Evolutionary conservation across 2,797 vertebrate genomes (phyloP).

Genomic region (Notoglanidium macrostoma): DNA sequence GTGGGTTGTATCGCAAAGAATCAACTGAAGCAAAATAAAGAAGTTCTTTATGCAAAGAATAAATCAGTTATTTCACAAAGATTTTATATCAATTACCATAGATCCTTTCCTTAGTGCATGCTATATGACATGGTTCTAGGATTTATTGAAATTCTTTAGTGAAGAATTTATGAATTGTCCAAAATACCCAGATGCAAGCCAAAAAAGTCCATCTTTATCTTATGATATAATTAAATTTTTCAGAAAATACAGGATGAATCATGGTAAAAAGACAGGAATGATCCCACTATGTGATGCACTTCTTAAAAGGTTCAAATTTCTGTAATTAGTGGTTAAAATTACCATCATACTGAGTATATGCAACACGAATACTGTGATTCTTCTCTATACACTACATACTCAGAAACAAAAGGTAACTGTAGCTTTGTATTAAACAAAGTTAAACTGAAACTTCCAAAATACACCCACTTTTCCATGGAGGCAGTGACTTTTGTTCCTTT

Average conservation of each 20-base stretch:
- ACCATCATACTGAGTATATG: background rate
- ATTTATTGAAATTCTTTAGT: background rate
- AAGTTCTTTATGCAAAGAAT: slow-evolving; percentile 17
- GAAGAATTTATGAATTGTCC: background rate
- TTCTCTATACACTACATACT: background rate
- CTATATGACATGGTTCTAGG: background rate
- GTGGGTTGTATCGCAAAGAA: slow-evolving; percentile 40
- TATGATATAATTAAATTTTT: background rate
- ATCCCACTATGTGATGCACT: background rate
- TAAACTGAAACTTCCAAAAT: background rate
- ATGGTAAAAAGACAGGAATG: background rate
- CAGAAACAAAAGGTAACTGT: background rate
- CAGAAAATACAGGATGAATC: background rate
- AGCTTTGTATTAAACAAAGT: too few relatives aligned
- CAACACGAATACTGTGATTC: background rate
- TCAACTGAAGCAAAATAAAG: slow-evolving; percentile 25
- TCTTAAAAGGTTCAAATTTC: background rate
- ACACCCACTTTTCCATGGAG: background rate
- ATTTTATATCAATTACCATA: background rate
- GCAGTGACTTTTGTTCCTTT: background rate
- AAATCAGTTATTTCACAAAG: background rate
- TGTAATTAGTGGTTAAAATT: background rate
- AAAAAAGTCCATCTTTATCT: background rate
- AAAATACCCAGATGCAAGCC: background rate
- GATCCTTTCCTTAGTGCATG: background rate